phyloP scores from a whole-genome alignment of 1,140 invertebrate genomes.

The Gonatopus flavifemur region DNA sequence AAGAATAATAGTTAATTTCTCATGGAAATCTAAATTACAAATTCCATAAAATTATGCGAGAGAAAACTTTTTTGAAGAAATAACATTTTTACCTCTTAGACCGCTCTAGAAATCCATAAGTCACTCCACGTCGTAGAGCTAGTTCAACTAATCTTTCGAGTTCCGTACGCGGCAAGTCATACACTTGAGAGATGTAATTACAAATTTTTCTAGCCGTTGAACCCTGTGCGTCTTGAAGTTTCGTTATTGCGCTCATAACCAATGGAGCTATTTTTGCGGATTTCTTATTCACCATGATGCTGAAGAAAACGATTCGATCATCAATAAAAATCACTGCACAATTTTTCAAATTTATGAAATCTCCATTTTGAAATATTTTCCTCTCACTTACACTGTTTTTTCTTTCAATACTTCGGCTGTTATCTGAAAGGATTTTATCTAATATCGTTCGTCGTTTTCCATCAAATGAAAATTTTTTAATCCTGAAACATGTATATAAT shows the following conservation, averaged over 20 bases:
- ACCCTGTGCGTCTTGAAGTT: conserved; percentile 44
- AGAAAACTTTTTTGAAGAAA: no score
- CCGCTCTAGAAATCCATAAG: conserved; percentile 44
- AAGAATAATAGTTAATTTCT: no score
- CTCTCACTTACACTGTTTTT: background rate
- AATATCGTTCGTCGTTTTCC: background rate
- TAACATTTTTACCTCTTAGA: conserved; percentile 33
- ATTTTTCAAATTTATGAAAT: background rate
- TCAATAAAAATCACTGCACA: background rate
- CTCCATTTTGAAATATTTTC: background rate
- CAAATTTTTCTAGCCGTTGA: conserved; percentile 48
- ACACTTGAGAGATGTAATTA: conserved; percentile 46
- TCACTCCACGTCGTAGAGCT: conserved; percentile 41
- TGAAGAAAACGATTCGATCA: background rate
- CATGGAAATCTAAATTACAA: no score
- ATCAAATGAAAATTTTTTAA: background rate
- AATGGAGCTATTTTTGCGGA: conserved; percentile 40
- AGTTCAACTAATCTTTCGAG: conserved; percentile 40
- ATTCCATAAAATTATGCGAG: no score
- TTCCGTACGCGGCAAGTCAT: conserved; percentile 31
- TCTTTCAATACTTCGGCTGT: background rate
- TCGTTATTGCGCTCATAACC: conserved; percentile 46
- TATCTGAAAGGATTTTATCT: background rate
- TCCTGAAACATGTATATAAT: no score
- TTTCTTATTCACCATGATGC: conserved; percentile 17